Base-by-base conservation (phyloP, 2,888 invertebrate species). In the Hydrotaea diabolus region DNA sequence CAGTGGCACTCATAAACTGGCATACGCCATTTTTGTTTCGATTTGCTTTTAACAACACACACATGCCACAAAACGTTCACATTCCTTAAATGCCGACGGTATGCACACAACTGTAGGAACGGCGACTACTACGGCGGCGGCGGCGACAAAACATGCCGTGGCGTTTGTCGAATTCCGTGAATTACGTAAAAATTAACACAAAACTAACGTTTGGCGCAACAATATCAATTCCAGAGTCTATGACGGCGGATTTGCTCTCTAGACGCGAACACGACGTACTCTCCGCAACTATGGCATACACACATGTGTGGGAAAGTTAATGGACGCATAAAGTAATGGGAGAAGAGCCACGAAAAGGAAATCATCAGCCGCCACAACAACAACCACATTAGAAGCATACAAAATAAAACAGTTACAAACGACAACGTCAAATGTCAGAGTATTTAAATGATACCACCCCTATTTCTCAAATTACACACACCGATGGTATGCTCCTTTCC, bases 11-110 rank as follows among this genome's bases (percentile, higher is more conserved):
- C 80, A 80, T 84, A 77, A 80, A 2, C 78, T 80, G 77, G 36
- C 55, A 80, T 77, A 71, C 83, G 80, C 83, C 83, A 84, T 84
- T 84, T 84, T 36, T 76, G 0, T 57, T 76, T 77, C 17, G 9
- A 26, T 82, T 77, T 36, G 13, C 31, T 82, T 69, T 43, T 43
- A 43, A 66, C 19, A n/a, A 43, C 21, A 4, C n/a, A 21, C n/a
- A 7, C 59, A 26, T 43, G 2, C 19, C 21, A 11, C 43, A 57
- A 17, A 53, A 26, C 26, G 72, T 46, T 57, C n/a, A 26, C 7
- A 66, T 26, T 71, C 39, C 31, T 46, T 36, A 49, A 57, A 19
- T 74, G 49, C 83, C 85, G 81, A 64, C 82, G 83, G 83, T 74
- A 77, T 66, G 49, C 49, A 49, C 43, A 43, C 49, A 49, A 49